A percentile compares a stretch with the other conserved stretches of the same genome.
Evolutionary conservation across 2,113 vertebrate species (phyloP).

Genomic region (western clawed frog (Xenopus tropicalis)): UCB_Xtro_10.0 CM004443.2:55819001-55819500

Average conservation of each 20-base stretch:
- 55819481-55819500: background rate
- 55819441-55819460: background rate
- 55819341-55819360: slow-evolving; percentile 8
- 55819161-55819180: background rate
- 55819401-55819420: background rate
- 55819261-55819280: slow-evolving; percentile 6
- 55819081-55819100: slow-evolving; percentile 35
- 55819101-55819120: slow-evolving; percentile 36
- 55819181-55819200: slow-evolving; percentile 1
- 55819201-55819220: slow-evolving; percentile 4
- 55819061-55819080: slow-evolving; percentile 36
- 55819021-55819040: slow-evolving; percentile 21
- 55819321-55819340: slow-evolving; percentile 48
- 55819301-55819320: slow-evolving; percentile 43
- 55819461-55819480: background rate
- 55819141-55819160: slow-evolving; percentile 32
- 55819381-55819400: slow-evolving; percentile 30
- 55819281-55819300: slow-evolving; percentile 44
- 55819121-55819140: slow-evolving; percentile 17
- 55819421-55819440: background rate
- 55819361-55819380: background rate
- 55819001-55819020: background rate
- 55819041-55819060: slow-evolving; percentile 42
- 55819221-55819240: background rate
- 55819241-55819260: background rate